A percentile compares a stretch with the other conserved stretches of the same genome.
These are phyloP conservation scores for Pelmatolapia mariae DNA, from an alignment of 2,113 vertebrate species.

Conservation along the genomic window DNA sequence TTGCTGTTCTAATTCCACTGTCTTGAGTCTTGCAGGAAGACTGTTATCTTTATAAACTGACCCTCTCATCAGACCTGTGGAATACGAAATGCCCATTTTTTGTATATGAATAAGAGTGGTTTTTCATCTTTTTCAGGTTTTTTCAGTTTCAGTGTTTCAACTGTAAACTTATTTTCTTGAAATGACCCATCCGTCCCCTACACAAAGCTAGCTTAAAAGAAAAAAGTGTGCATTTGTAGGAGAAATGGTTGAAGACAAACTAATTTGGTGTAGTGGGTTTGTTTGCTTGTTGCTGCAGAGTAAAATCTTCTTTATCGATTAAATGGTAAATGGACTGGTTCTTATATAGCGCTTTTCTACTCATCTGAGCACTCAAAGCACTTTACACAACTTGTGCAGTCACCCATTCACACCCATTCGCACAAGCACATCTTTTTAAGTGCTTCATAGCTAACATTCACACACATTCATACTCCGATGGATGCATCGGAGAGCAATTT, in stretches of 20 bases:
- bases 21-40: not conserved
- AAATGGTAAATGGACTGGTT: too few species aligned
- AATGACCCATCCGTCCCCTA: not conserved
- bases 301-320: not conserved
- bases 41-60: rapidly evolving
- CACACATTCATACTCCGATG: too few species aligned
- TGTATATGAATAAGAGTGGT: not conserved
- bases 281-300: not conserved
- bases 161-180: not conserved
- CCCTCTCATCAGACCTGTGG: not conserved
- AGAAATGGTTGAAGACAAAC: not conserved
- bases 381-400: too few species aligned
- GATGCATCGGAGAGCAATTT: too few species aligned
- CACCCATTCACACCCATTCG: too few species aligned
- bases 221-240: not conserved
- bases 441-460: too few species aligned
- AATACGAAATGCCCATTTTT: not conserved
- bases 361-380: too few species aligned
- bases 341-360: too few species aligned
- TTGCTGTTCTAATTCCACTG: not conserved
- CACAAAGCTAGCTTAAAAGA: not conserved
- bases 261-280: not conserved
- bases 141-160: not conserved
- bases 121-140: not conserved
- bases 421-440: too few species aligned